Conservation (phyloP, 1,140 invertebrate genomes). For the Himalopsyche phryganea region DNA sequence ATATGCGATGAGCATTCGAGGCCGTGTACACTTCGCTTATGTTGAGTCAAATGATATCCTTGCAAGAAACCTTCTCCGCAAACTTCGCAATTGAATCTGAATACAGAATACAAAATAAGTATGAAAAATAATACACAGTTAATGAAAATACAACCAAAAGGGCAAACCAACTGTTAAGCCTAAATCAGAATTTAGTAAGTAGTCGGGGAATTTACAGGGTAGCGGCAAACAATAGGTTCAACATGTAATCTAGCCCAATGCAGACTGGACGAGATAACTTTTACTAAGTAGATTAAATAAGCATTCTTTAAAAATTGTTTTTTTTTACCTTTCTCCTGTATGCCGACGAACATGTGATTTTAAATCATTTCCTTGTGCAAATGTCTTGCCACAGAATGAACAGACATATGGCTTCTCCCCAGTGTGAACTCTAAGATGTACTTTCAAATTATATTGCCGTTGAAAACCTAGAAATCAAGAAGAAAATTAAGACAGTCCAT, state of each 20-base stretch:
- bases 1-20: constrained; percentile 44
- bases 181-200: too few species aligned
- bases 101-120: too few species aligned
- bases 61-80: constrained; percentile 56
- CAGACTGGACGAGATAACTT: too few species aligned
- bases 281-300: too few species aligned
- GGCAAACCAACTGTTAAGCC: too few species aligned
- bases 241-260: too few species aligned
- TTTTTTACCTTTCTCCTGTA: constrained; percentile 46
- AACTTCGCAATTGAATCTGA: constrained; percentile 53
- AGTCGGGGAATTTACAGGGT: too few species aligned
- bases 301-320: too few species aligned
- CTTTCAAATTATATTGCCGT: constrained; percentile 52
- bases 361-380: constrained; percentile 58
- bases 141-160: too few species aligned
- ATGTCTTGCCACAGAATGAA: constrained; percentile 55
- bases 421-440: constrained; percentile 56
- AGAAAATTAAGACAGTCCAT: too few species aligned
- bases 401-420: constrained; percentile 60
- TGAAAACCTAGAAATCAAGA: constrained; percentile 37
- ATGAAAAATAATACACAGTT: too few species aligned
- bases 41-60: constrained; percentile 53
- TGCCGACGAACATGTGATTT: constrained; percentile 59
- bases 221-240: too few species aligned
- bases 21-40: constrained; percentile 52